Base-by-base conservation (phyloP, 2,888 invertebrate genomes). In the Pheosia gnoma region DNA sequence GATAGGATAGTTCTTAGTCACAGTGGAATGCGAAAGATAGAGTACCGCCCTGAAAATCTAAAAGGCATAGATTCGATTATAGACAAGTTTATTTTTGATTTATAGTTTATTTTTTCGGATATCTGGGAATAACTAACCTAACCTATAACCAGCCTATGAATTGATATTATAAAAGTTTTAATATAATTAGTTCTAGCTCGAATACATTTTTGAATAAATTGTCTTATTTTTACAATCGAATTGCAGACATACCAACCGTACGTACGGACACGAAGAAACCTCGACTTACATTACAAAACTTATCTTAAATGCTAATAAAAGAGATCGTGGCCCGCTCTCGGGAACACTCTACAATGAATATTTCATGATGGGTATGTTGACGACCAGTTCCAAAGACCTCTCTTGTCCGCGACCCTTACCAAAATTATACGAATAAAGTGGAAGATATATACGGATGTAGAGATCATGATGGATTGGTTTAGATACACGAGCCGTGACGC, bases 221-320 rank as follows among this genome's bases (percentile, higher is more conserved):
- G 25, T 25, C 51, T 41, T 8, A 41, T 41, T 41, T 41, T 41
- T 25, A 25, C 25, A 25, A 25, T 25, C 25, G 25, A 25, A 41
- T 41, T 8, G 47, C 5, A 10, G 10, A 47, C 77, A 80, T 78
- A 75, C 72, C 60, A 66, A 61, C 68, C 67, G 70, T 70, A 73
- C 74, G 76, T 71, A 78, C 69, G 66, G 67, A 80, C 80, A 75
- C 74, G 80, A 84, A 84, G 82, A 77, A 81, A 74, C 74, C 76
- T 76, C 68, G 80, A 77, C 83, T 84, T 84, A 83, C 85, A 88
- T 86, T 83, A 80, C 84, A 82, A 83, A 86, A 87, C 87, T 87
- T 87, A 86, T 86, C 87, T 86, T 86, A 87, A 88, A 88, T 88
- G 88, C 87, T 88, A 88, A 87, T 88, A 88, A 85, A 87, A 84